Base-by-base conservation (phyloP, 2,888 invertebrate genomes). In the Epirrhoe alternata region DNA sequence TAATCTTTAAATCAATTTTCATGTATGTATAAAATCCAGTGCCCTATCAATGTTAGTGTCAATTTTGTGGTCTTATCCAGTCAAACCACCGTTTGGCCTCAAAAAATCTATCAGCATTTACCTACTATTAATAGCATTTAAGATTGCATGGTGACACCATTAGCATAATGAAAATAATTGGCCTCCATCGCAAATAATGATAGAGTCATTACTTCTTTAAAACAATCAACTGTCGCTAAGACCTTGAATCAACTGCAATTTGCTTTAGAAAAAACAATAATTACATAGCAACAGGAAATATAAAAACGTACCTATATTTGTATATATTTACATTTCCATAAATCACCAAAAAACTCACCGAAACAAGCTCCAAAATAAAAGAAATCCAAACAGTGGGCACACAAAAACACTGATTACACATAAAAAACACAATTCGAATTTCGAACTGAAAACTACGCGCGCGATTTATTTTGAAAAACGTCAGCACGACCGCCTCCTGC, bases 401-500 rank as follows among this genome's bases (percentile, higher is more conserved):
- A 70, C 70, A 45, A 56, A 38, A 53, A 66, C 61, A 74, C 74
- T 47, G 60, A 50, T 14, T 70, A 73, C 77, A 77, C 67, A 69
- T 55, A 67, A 60, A 62, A 42, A 42, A 42, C 38, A 42, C 38
- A 42, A 42, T 42, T 42, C n/a, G 31, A 64, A 61, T 60, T 64
- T 75, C 77, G 74, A 79, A 68, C 33, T 1, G 79, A 71, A 74
- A 73, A 73, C 65, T 67, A 60, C 66, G 68, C 69, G 56, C 64
- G 60, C 59, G 57, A 54, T 31, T 5, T 12, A 35, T 33, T 51
- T 10, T 2, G 24, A 33, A 52, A 52, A 7, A 38, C 54, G 81
- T 6, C 31, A 79, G 80, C 77, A 76, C 90, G 82, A 74, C 82
- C 85, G 72, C 77, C 86, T 86, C 87, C 68, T 64, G 86, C 91